Base-by-base conservation (phyloP, 2,888 invertebrate species). In the Aspidiotus destructor region DNA sequence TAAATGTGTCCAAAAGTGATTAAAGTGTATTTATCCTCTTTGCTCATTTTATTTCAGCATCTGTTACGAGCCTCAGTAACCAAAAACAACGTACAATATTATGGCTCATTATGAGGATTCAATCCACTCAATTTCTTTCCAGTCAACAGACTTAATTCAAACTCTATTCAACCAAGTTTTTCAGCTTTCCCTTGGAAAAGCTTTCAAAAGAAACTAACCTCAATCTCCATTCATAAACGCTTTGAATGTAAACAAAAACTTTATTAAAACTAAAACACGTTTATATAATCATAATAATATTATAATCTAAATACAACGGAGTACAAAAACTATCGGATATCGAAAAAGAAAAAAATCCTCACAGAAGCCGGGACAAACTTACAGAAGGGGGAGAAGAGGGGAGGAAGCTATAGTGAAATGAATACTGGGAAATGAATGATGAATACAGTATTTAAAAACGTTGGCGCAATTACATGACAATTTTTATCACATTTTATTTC, bases 271-370 rank as follows among this genome's bases (percentile, higher is more conserved):
- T n/a, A 13, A 48, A 48, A 48, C 48, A 48, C 10, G 48, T 48
- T 13, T 48, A 48, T 48, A 48, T 48, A n/a, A 48, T 48, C 48
- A 48, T 48, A 48, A 28, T 28, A 28, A 28, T 28, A 28, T 28
- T 28, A 28, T 28, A 28, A 28, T 28, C 28, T 28, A 28, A 28
- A 28, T 28, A 28, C 28, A 28, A 48, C 48, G 48, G 58, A 58
- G 58, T 58, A 58, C 40, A 58, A 58, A 58, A 58, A 58, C 58
- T 58, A 58, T 58, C 28, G 17, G 28, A 40, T 58, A 58, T 40
- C 40, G 58, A 58, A 58, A 58, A 58, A 55, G 40, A 28, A 28
- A 28, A n/a, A 28, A 28, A 40, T 58, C 58, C 17, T 58, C n/a
- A 58, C 28, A 58, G 58, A 58, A 58, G 58, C 58, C 28, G 28